A percentile compares a stretch with the other conserved stretches of the same genome.
phyloP scores from a whole-genome alignment of 1,140 invertebrate species.

The Lerema accius region DNA sequence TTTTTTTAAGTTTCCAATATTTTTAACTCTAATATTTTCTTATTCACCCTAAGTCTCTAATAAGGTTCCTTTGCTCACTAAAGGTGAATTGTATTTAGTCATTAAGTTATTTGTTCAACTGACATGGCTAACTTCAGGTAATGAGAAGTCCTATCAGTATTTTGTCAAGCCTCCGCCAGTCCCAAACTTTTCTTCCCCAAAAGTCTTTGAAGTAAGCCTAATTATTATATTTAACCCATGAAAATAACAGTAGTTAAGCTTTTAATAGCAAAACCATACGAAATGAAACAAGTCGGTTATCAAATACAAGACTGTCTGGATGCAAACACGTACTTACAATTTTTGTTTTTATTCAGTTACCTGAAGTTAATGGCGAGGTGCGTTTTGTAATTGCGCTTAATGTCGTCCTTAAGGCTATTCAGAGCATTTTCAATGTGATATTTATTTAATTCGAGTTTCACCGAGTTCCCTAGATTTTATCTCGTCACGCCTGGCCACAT shows the following conservation, averaged over 20 bases:
- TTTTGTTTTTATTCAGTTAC: slow-evolving; percentile 49
- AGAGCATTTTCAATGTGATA: slow-evolving; percentile 66
- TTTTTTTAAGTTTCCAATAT: too few species aligned
- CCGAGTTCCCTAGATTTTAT: slow-evolving; percentile 67
- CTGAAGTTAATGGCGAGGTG: slow-evolving; percentile 48
- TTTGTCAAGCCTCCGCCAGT: too few species aligned
- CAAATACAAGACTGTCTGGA: slow-evolving; percentile 41
- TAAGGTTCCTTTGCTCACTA: too few species aligned
- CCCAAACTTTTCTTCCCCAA: too few species aligned
- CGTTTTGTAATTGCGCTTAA: slow-evolving; percentile 69
- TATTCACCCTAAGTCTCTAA: too few species aligned
- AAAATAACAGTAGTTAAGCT: too few species aligned
- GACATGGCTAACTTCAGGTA: too few species aligned
- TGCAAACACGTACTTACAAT: slow-evolving; percentile 47
- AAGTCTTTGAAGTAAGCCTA: too few species aligned
- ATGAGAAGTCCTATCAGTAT: too few species aligned
- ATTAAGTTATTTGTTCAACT: too few species aligned
- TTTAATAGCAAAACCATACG: neutral
- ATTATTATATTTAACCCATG: neutral
- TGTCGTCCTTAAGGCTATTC: slow-evolving; percentile 68
- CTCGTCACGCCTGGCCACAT: slow-evolving; percentile 69
- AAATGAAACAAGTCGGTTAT: slow-evolving; percentile 34
- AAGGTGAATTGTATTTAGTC: too few species aligned
- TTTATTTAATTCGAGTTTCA: slow-evolving; percentile 69
- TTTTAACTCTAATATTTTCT: too few species aligned